Evolutionary conservation across 2,888 invertebrate species (phyloP), one percentile per base, ranked within the genome.

Genomic region (Apocheima hispidaria): DNA sequence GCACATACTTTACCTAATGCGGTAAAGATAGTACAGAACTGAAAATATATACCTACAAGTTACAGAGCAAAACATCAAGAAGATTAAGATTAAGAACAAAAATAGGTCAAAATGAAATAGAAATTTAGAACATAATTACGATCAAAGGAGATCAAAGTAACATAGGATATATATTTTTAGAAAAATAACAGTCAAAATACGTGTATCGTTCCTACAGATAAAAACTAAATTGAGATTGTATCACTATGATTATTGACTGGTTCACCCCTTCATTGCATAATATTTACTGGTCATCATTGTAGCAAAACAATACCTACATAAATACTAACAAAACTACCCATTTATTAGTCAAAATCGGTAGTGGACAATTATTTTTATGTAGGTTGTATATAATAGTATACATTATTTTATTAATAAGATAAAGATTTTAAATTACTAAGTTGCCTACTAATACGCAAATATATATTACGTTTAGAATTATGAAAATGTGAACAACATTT

Each of bases 191-290:
- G 16, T 28, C n/a, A 26, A 56, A 44, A 38, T 53, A 41, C 51
- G 33, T 23, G 35, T 49, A 20, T n/a, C 18, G 69, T 58, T 66
- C 61, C 57, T 70, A 69, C 16, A 56, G 26, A 38, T 51, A 60
- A 60, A 10, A 58, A 60, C 38, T 65, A 54, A 69, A 67, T 66
- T 76, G 75, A 77, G 75, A 76, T 78, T 76, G 66, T 52, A 65
- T 64, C 63, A 70, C 50, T 53, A 57, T 18, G 1, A 54, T 48
- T 71, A 67, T 48, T 65, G 59, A 30, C 18, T 20, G 30, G 20
- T 30, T 46, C 9, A n/a, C 30, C 30, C 6, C 30, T 46, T 28
- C 9, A 33, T 46, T 30, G 46, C 30, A 46, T 46, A 30, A 12
- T n/a, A n/a, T 10, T n/a, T 46, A 26, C 26, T 6, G 2, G 12